phyloP scores from a whole-genome alignment of 2,113 vertebrate species.

The Spea multiplicata region DNA sequence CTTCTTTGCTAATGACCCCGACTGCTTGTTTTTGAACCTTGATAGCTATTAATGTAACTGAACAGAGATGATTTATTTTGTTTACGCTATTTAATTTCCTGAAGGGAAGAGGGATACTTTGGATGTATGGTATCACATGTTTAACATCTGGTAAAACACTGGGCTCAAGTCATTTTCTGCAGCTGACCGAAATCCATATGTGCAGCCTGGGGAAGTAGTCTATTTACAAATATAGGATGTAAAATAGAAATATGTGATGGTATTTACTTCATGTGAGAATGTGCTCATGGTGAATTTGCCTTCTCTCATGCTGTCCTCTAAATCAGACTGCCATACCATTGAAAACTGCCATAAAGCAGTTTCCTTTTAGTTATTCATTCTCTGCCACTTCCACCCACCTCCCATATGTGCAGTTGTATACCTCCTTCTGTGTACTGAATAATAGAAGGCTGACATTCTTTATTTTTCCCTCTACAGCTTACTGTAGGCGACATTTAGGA shows the following conservation, averaged over 20 bases:
- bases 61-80: too few species aligned
- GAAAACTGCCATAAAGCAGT: constrained; percentile 49
- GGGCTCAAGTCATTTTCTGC: too few species aligned
- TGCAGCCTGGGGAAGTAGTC: too few species aligned
- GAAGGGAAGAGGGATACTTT: too few species aligned
- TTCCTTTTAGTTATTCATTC: constrained; percentile 50
- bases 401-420: constrained; percentile 50
- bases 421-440: constrained; percentile 47
- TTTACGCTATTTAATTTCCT: too few species aligned
- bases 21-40: too few species aligned
- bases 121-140: too few species aligned
- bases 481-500: background rate
- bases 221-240: background rate
- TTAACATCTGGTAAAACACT: too few species aligned
- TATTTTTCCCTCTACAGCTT: constrained; percentile 20
- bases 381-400: constrained; percentile 53
- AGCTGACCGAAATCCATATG: too few species aligned
- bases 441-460: constrained; percentile 39
- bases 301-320: constrained; percentile 51
- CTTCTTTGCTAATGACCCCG: too few species aligned
- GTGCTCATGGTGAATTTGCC: constrained; percentile 23
- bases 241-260: background rate
- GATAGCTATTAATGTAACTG: too few species aligned
- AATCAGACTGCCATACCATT: constrained; percentile 52
- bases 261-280: constrained; percentile 11